A percentile compares a stretch with the other conserved stretches of the same genome.
phyloP scores from a whole-genome alignment of 2,888 invertebrate genomes.

The Ariolimax columbianus region DNA sequence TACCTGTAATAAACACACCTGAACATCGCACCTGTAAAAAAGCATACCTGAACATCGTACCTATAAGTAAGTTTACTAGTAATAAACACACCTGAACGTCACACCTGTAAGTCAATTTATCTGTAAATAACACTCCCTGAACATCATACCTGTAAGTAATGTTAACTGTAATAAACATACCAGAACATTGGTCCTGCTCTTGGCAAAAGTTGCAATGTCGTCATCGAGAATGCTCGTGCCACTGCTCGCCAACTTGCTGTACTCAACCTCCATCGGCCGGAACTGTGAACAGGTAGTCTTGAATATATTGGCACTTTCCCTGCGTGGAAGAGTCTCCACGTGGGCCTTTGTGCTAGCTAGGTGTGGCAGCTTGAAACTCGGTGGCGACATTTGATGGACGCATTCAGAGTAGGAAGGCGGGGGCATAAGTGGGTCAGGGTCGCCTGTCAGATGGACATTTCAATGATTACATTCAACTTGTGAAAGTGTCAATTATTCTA shows the following conservation, averaged over 20 bases:
- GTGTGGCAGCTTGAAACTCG: neutral
- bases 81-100: too few species aligned
- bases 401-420: slow-evolving; percentile 11
- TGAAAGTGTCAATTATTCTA: too few species aligned
- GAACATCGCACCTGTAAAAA: too few species aligned
- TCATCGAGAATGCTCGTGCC: neutral
- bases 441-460: neutral
- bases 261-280: neutral
- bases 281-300: neutral
- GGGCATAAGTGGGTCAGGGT: neutral
- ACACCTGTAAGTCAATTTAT: too few species aligned
- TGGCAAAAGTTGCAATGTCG: neutral
- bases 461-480: neutral
- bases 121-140: too few species aligned
- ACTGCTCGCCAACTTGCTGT: neutral
- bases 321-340: neutral
- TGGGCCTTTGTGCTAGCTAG: neutral
- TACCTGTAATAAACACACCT: too few species aligned
- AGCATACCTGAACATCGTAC: too few species aligned
- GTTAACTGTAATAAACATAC: too few species aligned
- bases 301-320: neutral
- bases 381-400: neutral
- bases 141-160: too few species aligned
- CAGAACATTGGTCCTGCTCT: neutral
- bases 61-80: too few species aligned